Evolutionary conservation across 2,888 invertebrate species (phyloP).

Genomic region (Drymonia ruficornis): DNA sequence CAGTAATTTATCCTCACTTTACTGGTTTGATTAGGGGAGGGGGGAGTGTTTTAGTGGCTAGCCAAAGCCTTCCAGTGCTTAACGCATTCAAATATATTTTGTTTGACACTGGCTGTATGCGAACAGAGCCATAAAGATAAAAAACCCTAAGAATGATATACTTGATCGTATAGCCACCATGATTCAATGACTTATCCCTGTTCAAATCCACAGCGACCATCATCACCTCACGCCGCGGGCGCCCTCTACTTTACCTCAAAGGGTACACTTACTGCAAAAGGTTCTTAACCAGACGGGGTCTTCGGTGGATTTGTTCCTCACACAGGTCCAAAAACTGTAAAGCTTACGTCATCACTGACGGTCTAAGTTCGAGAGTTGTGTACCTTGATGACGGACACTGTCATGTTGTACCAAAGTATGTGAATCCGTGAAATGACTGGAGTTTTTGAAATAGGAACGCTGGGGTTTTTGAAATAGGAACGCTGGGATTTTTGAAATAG

Average conservation of each 20-base stretch:
- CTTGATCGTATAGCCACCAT: too few species aligned
- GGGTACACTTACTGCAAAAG: conserved; percentile 12
- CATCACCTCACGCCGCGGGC: conserved; percentile 11
- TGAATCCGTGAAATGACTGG: neutral
- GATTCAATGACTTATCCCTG: neutral
- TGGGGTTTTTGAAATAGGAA: too few species aligned
- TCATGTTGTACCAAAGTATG: conserved; percentile 2
- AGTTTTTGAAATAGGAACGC: neutral
- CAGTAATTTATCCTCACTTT: too few species aligned
- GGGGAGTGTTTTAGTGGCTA: too few species aligned
- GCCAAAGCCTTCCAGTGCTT: too few species aligned
- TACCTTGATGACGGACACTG: neutral
- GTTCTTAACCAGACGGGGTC: conserved; percentile 8
- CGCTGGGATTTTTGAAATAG: neutral
- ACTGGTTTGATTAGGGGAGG: too few species aligned
- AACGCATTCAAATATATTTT: too few species aligned
- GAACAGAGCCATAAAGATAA: too few species aligned
- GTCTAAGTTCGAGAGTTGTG: neutral
- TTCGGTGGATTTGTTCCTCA: conserved; percentile 16
- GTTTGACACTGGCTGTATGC: too few species aligned
- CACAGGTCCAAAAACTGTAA: conserved; percentile 11
- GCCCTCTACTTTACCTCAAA: conserved; percentile 4
- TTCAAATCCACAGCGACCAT: conserved; percentile 4
- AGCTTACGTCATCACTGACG: conserved; percentile 9
- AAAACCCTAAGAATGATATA: too few species aligned